phyloP scores from a whole-genome alignment of 2,113 vertebrate species.

The Tachycineta bicolor region DNA sequence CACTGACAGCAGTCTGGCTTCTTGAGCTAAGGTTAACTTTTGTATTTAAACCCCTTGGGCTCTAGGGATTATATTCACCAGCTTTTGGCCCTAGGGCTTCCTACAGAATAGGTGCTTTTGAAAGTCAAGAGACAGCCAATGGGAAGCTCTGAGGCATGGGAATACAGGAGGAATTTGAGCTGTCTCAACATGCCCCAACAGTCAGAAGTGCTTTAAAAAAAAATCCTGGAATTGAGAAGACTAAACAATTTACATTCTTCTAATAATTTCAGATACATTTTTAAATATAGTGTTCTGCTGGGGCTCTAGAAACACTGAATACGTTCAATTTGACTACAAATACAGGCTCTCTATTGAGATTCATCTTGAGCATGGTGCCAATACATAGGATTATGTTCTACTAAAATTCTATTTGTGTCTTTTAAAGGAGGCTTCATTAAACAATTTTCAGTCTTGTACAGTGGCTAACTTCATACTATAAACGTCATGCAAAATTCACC shows the following conservation, averaged over 20 bases:
- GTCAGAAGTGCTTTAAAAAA: conserved; percentile 10
- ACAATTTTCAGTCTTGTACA: neutral
- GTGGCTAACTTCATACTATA: neutral
- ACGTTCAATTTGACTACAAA: neutral
- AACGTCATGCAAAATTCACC: neutral
- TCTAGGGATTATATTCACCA: neutral
- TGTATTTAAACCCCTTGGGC: neutral
- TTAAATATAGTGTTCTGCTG: neutral
- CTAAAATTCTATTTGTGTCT: neutral
- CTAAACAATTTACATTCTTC: conserved; percentile 33
- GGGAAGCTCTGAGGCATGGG: neutral
- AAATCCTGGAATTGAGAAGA: neutral
- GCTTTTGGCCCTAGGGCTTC: conserved; percentile 14
- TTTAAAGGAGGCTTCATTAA: neutral
- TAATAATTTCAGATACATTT: conserved; percentile 21
- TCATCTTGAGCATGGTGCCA: neutral
- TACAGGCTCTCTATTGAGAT: neutral
- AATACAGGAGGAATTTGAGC: conserved; percentile 39
- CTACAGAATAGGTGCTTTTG: neutral
- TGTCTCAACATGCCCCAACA: conserved; percentile 43
- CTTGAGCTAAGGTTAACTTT: neutral
- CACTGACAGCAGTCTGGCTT: neutral
- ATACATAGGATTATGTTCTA: neutral
- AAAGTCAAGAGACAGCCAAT: conserved; percentile 23
- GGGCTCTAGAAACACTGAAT: neutral